Evolutionary conservation across 2,797 vertebrate genomes (phyloP), one percentile per base, ranked within the genome.

Genomic region (Babyrousa celebensis): DNA sequence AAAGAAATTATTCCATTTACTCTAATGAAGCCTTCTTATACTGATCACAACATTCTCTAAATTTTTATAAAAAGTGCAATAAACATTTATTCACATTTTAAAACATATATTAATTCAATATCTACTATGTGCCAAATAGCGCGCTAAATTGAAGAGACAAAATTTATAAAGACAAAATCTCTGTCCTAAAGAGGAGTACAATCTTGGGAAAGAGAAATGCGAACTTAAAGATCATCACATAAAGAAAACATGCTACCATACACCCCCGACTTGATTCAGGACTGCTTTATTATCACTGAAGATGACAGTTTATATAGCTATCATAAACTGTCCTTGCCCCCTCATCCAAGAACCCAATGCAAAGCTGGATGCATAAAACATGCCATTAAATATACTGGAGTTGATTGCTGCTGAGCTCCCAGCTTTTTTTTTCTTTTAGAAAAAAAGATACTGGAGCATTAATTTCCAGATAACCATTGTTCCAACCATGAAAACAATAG

Each of bases 21-120:
- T 77, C 12, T 32, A 84, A 85, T 32, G 7, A 88, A 85, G 54
- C 3, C 25, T 85, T 87, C 58, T 54, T 95, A 79, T 56, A 29
- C 12, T 58, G 70, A 68, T 54, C 6, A 54, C 5, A 85, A 89
- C 67, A n/a, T 85, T 54, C n/a, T 85, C 68, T 91, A 63, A 32
- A 32, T 32, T 87, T 80, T 80, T 68, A 94, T 25, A 85, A 27
- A 52, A 67, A 5, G 7, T 63, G 0, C 58, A 70, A 87, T 5
- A 75, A 25, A 29, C 18, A 89, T 43, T 83, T 52, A 87, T 85
- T 93, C 36, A 48, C 8, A 93, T 91, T 94, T 96, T 93, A 89
- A 89, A 92, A 85, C 1, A 23, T 1, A 15, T 14, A 77, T 48
- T 83, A 95, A 89, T 58, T 83, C 6, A 85, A n/a, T 5, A 6